Percentiles rank a stretch among this genome's conserved stretches.
Conservation (phyloP, 1,140 invertebrate genomes). For the Geopemphigus sp. region DNA sequence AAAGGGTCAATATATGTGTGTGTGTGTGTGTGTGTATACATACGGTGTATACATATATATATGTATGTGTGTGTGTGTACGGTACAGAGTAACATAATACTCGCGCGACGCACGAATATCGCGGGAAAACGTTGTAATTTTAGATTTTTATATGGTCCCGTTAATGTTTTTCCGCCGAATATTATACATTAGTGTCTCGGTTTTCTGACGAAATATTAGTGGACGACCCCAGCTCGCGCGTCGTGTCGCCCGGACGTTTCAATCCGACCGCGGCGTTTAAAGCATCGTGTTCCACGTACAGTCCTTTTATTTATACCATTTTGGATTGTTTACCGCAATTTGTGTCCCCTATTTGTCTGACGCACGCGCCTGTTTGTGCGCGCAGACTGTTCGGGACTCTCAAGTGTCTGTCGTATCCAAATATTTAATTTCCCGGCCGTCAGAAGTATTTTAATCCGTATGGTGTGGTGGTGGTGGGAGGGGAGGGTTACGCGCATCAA, state of each 20-base stretch:
- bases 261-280: too few relatives aligned
- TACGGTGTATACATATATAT: too few relatives aligned
- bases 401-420: slow-evolving; percentile 29
- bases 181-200: slow-evolving; percentile 18
- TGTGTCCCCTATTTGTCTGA: slow-evolving; percentile 12
- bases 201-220: not conserved
- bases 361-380: not conserved
- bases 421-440: slow-evolving; percentile 24
- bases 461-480: too few relatives aligned
- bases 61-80: too few relatives aligned
- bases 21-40: too few relatives aligned
- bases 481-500: too few relatives aligned
- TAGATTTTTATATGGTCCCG: not conserved
- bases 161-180: slow-evolving; percentile 6
- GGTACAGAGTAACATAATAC: not conserved
- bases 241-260: too few relatives aligned
- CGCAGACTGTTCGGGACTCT: not conserved
- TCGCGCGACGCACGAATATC: not conserved
- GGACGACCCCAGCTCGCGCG: not conserved
- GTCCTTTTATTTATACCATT: not conserved
- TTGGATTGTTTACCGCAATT: slow-evolving; percentile 31
- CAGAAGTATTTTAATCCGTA: slow-evolving; percentile 17
- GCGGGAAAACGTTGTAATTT: slow-evolving; percentile 24
- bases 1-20: too few relatives aligned
- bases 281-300: slow-evolving; percentile 5